These are phyloP conservation scores for Hippopotamus amphibius DNA, from an alignment of 2,113 vertebrate species.

Conservation along the genomic window DNA sequence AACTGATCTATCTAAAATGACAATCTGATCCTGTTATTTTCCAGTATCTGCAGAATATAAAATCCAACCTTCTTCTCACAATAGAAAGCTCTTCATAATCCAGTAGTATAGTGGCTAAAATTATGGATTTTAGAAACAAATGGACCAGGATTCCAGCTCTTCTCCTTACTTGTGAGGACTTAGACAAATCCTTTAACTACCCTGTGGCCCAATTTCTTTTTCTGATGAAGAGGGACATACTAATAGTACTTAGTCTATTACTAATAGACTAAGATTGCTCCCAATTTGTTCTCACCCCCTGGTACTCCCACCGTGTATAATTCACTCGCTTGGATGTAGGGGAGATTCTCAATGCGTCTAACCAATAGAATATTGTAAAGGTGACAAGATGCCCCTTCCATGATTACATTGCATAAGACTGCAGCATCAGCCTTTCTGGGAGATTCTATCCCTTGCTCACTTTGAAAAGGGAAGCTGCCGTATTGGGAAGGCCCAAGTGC, in stretches of 20 bases:
- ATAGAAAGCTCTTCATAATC: neutral
- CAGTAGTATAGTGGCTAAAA: neutral
- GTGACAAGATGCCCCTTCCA: neutral
- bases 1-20: neutral
- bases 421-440: neutral
- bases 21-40: neutral
- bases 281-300: neutral
- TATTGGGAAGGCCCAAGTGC: neutral
- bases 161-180: neutral
- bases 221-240: neutral
- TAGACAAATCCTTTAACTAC: neutral
- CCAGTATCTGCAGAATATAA: neutral
- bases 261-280: neutral
- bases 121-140: neutral
- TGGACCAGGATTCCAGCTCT: neutral
- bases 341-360: neutral
- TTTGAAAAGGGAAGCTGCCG: neutral
- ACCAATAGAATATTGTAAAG: neutral
- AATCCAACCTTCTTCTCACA: neutral
- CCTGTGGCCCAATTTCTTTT: neutral
- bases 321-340: neutral
- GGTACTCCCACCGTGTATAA: neutral
- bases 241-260: too few relatives aligned
- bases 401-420: neutral
- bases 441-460: neutral